Percentiles rank a stretch among this genome's conserved stretches.
Conservation (phyloP, 1,140 invertebrate genomes). For the Tetramorium simillimum region DNA sequence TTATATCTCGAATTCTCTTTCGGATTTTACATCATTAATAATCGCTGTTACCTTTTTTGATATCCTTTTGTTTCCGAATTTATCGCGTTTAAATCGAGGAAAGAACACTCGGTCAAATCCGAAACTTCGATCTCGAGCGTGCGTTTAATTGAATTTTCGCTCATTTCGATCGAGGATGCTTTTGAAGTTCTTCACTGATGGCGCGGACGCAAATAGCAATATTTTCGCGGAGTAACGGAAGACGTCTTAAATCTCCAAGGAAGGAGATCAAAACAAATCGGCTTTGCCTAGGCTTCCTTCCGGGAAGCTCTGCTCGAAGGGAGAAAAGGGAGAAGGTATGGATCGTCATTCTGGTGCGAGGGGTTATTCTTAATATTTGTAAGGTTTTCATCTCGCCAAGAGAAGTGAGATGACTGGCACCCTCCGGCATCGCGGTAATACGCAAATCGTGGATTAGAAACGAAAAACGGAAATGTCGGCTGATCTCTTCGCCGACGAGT, state of each 20-base stretch:
- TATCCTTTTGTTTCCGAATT: background rate
- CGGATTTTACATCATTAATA: background rate
- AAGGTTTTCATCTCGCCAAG: constrained; percentile 77
- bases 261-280: constrained; percentile 80
- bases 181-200: constrained; percentile 43
- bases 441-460: constrained; percentile 75
- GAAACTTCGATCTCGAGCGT: background rate
- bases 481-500: constrained; percentile 57
- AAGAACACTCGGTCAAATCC: background rate
- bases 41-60: background rate
- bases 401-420: constrained; percentile 38
- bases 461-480: constrained; percentile 72
- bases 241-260: constrained; percentile 69
- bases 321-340: constrained; percentile 30
- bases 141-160: constrained; percentile 70
- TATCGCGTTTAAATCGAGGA: background rate
- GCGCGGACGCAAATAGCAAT: constrained; percentile 18
- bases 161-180: constrained; percentile 42
- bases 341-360: constrained; percentile 65
- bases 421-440: constrained; percentile 69
- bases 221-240: constrained; percentile 49
- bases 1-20: background rate
- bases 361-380: constrained; percentile 82
- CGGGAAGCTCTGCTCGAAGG: background rate
- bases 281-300: constrained; percentile 78